Base-by-base conservation (phyloP, 2,797 vertebrate genomes). In the Holocentrus rufus region DNA sequence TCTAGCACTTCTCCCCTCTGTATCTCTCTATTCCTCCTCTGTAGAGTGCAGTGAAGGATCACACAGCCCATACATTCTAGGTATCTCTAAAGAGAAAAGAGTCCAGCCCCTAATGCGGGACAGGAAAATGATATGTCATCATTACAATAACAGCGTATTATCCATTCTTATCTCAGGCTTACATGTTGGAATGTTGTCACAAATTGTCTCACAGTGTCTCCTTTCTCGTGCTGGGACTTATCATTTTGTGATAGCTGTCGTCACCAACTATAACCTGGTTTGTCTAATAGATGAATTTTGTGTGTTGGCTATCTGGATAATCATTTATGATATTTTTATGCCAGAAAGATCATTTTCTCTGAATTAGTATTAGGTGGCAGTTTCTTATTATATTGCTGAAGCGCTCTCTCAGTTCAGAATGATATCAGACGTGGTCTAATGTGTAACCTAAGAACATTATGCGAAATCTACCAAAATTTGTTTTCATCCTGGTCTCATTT, bases 1-100 rank as follows among this genome's bases (percentile, higher is more conserved):
- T 92, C 84, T 69, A 86, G 79, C 88, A 81, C 88, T 88, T 89
- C 85, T 82, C 79, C 56, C 30, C 77, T 72, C 85, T 80, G 82
- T 87, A 85, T 85, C 82, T 88, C 87, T 91, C 83, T 88, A 81
- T 87, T 83, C 72, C 73, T 87, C 68, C 62, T 15, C 82, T 57
- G 81, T 54, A 18, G 54, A 86, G 82, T 42, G 61, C 75, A 14
- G 69, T 74, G 85, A 89, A 55, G 77, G 75, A 88, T 87, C 83
- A 44, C 84, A 63, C 63, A 18, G 67, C 74, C 69, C 77, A 64
- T 49, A 67, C 67, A 61, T 62, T 66, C 72, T 63, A 75, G 80
- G 77, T 79, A 34, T 62, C 58, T 47, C 82, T 77, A 39, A 81
- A 76, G 80, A 77, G 78, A 74, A 86, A 83, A 72, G 78, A 79